Base-by-base conservation (phyloP, 2,113 vertebrate species). In the Amazona guildingii region DNA sequence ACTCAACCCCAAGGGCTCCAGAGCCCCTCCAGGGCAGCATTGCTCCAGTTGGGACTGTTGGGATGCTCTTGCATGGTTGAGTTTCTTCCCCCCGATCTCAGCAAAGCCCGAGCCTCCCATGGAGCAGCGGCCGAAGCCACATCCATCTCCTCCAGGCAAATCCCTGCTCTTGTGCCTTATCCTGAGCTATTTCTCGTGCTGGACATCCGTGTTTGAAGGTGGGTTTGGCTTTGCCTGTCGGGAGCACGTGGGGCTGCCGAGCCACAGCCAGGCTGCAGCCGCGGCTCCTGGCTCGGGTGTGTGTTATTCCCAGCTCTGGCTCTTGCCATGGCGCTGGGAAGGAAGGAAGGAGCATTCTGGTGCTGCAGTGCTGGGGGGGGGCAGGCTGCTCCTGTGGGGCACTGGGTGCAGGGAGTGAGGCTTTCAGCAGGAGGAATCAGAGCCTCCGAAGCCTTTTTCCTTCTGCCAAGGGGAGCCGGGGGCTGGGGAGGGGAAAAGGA, bases 321-420 rank as follows among this genome's bases (percentile, higher is more conserved):
- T 13, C 1, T 13, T 10, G n/a, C 64, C 7, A 25, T 10, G 52
- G 78, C 18, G 19, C 7, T 29, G 4, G 51, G 27, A 52, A 11
- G 48, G 55, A 21, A 33, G 11, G 77, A 27, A 29, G 44, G 55
- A 48, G 46, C 13, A 1, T 9, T 28, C n/a, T 0, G 21, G 54
- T 17, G 24, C 48, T 4, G 44, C 2, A 18, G 13, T 10, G 51
- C n/a, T 16, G 48, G 24, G 49, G 23, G 44, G 20, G 31, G 48
- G 13, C 12, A 23, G 20, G 12, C 33, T 29, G 27, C 64, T 0
- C 15, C 81, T 9, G 33, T 5, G 49, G 3, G 67, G 6, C 20
- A 4, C 35, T 1, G 9, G 5, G 6, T 1, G 17, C 0, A 15
- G 67, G 7, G 83, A 28, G 19, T 10, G 10, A 48, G 24, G 46